Conservation (phyloP, 2,797 vertebrate genomes). For the Lepus oiostolus region DNA sequence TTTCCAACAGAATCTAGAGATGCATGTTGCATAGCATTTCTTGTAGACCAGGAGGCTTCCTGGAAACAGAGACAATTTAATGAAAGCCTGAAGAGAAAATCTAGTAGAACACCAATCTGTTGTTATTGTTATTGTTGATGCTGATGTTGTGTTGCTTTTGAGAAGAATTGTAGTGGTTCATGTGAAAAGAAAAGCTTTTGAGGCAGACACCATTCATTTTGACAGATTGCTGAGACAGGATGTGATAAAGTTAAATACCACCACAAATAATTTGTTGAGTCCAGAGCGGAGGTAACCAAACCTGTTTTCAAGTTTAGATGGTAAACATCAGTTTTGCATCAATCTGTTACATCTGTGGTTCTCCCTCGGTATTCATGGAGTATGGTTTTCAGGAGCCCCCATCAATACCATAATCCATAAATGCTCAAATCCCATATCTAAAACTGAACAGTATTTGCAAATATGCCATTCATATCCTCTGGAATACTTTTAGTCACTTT, state of each 20-base stretch:
- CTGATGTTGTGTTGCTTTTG: not conserved
- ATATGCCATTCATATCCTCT: no score
- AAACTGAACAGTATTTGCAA: no score
- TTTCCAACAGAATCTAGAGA: fast-evolving
- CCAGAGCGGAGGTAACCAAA: not conserved
- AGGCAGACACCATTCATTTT: not conserved
- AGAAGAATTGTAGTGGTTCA: not conserved
- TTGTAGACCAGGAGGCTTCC: not conserved
- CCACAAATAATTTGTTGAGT: not conserved
- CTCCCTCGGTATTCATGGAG: no score
- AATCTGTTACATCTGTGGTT: not conserved
- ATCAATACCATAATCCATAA: no score
- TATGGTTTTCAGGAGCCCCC: no score
- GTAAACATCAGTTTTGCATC: not conserved
- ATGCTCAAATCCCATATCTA: no score
- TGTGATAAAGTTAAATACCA: not conserved
- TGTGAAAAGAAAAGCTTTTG: not conserved
- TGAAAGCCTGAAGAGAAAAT: not conserved
- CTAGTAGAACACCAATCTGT: no score
- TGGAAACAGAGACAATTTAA: not conserved
- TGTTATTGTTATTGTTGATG: no score
- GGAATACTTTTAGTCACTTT: no score
- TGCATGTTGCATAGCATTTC: no score
- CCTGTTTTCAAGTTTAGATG: not conserved
- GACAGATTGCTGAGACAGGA: not conserved